phyloP scores from a whole-genome alignment of 1,140 invertebrate species.

The Zaprionus davidi region DNA sequence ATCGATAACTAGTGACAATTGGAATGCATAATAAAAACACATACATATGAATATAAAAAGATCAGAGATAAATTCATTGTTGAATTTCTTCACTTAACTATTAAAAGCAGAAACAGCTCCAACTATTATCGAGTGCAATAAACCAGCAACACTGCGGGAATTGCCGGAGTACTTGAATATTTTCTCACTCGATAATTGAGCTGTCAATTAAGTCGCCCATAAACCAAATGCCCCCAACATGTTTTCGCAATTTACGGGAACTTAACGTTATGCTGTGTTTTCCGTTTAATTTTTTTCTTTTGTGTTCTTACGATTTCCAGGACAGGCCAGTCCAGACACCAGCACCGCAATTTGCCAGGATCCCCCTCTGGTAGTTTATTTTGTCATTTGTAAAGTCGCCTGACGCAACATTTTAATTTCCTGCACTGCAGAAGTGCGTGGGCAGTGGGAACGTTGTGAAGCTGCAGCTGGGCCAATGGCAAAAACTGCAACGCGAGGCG shows the following conservation, averaged over 20 bases:
- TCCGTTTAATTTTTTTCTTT: neutral
- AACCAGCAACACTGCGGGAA: neutral
- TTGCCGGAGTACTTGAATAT: neutral
- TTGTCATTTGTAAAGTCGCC: constrained; percentile 32
- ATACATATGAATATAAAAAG: too few species aligned
- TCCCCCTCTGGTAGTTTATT: constrained; percentile 30
- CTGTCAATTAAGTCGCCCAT: neutral
- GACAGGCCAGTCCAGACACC: neutral
- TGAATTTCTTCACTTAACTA: neutral
- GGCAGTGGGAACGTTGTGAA: constrained; percentile 10
- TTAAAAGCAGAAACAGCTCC: neutral
- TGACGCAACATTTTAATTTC: constrained; percentile 41
- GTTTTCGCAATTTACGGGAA: constrained; percentile 3
- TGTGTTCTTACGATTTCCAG: neutral
- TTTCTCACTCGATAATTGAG: constrained; percentile 9
- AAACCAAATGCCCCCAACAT: constrained; percentile 11
- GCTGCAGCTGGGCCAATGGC: neutral
- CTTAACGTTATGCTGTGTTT: neutral
- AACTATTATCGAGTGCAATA: neutral
- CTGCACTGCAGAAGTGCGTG: constrained; percentile 14
- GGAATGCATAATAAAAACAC: too few species aligned
- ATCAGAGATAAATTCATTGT: too few species aligned
- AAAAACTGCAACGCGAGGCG: neutral
- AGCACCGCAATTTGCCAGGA: constrained; percentile 19
- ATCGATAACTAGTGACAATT: too few species aligned